A percentile compares a stretch with the other conserved stretches of the same genome.
These are phyloP conservation scores for Cylloceria caligata DNA, from an alignment of 2,888 invertebrate species.

Conservation along the genomic window DNA sequence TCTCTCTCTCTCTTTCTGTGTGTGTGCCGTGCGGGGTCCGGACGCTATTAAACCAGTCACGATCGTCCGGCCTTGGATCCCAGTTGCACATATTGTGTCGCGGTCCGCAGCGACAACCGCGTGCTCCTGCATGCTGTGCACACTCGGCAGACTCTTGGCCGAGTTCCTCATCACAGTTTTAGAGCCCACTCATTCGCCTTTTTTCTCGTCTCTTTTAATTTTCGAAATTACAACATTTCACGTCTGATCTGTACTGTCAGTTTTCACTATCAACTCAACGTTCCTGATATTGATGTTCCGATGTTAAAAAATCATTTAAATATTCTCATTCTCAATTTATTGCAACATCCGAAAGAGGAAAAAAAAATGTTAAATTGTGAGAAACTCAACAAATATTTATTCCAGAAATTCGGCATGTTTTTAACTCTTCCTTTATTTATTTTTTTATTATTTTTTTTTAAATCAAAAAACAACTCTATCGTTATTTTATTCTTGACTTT, in stretches of 20 bases:
- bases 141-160: slow-evolving; percentile 58
- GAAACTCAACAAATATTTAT: too few species aligned
- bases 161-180: slow-evolving; percentile 66
- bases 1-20: slow-evolving; percentile 8
- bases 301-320: neutral
- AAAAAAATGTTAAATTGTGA: too few species aligned
- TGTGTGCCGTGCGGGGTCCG: slow-evolving; percentile 66
- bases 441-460: too few species aligned
- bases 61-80: slow-evolving; percentile 81
- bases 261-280: too few species aligned
- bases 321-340: neutral
- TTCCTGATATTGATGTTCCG: too few species aligned
- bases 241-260: neutral
- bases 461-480: too few species aligned
- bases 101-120: slow-evolving; percentile 60
- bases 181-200: slow-evolving; percentile 21
- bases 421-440: too few species aligned
- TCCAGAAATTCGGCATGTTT: too few species aligned
- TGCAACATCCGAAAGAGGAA: too few species aligned
- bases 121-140: slow-evolving; percentile 38
- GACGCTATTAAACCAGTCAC: slow-evolving; percentile 82
- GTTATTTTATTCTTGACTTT: too few species aligned
- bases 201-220: slow-evolving; percentile 44
- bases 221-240: neutral
- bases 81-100: slow-evolving; percentile 80